Base-by-base conservation (phyloP, 2,113 vertebrate genomes). In the Echinops telfairi region DNA sequence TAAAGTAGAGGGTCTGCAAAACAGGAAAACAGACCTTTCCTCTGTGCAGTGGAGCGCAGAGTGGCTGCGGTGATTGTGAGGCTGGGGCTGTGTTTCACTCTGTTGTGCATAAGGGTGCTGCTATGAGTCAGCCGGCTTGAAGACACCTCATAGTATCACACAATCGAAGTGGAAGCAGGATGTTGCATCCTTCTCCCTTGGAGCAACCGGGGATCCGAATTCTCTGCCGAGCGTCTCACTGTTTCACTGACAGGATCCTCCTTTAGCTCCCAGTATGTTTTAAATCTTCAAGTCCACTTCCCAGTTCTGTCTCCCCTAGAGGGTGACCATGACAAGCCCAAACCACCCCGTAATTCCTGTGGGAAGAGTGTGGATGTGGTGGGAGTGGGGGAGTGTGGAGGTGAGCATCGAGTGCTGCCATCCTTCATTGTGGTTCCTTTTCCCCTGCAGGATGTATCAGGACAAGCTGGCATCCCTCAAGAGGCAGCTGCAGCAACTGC, bases 391-490 rank as follows among this genome's bases (percentile, higher is more conserved):
- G 47, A 53, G 47, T 43, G 62, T 9, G 33, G n/a, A 47, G 79
- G 62, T 36, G 68, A 64, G n/a, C 15, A 6, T 33, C 79, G 60
- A 66, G 19, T 20, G 20, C 31, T 75, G 70, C 29, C 66, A 70
- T 86, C 62, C 80, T 36, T 88, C 47, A 91, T 0, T 6, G 62
- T 86, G 66, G 12, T 14, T 93, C 84, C 89, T 27, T 0, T 96
- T 23, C 92, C 31, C 91, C 97, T 97, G 5, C 96, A 99, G 99
- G 97, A 99, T 99, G 99, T 99, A 99, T 96, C 99, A 99, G 97
- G 99, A 99, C 97, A 99, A 99, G 96, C 97, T 99, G 98, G 99
- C 99, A 38, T 99, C 99, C 31, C 97, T 99, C 75, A 99, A 99
- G 98, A 98, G 99, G 96, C 99, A 99, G 91, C 95, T 99, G 58